Percentiles rank a stretch among this genome's conserved stretches.
Evolutionary conservation across 2,888 invertebrate genomes (phyloP).

Genomic region (Mylabris sibirica): DNA sequence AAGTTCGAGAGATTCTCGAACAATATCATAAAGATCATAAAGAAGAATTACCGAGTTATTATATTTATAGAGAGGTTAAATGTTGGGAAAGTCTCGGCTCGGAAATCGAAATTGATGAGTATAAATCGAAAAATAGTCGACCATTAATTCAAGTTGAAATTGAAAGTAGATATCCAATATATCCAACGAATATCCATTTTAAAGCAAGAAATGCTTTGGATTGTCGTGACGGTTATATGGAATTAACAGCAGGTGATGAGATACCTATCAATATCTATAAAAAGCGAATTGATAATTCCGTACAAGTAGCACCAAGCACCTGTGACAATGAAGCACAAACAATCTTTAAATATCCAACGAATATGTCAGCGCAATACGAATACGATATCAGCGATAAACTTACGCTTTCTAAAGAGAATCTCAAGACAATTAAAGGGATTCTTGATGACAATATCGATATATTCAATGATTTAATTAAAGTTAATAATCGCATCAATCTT

Average conservation of each 20-base stretch:
- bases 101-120: constrained; percentile 68
- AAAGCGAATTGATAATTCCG: constrained; percentile 66
- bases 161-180: constrained; percentile 69
- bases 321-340: constrained; percentile 69
- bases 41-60: constrained; percentile 42
- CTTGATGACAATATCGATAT: constrained; percentile 48
- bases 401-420: constrained; percentile 22
- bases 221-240: constrained; percentile 74
- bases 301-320: constrained; percentile 67
- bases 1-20: constrained; percentile 63
- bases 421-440: constrained; percentile 48
- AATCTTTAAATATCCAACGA: constrained; percentile 70
- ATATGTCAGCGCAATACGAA: constrained; percentile 74
- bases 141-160: constrained; percentile 73
- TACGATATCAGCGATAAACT: constrained; percentile 56
- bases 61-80: constrained; percentile 39
- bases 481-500: constrained; percentile 64
- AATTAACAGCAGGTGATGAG: constrained; percentile 68
- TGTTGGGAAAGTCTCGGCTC: constrained; percentile 66
- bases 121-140: constrained; percentile 63
- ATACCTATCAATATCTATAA: constrained; percentile 67
- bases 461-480: constrained; percentile 50
- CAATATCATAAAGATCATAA: constrained; percentile 66
- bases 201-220: constrained; percentile 65
- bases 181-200: constrained; percentile 60